These are phyloP conservation scores for Cephalopachus bancanus DNA, from an alignment of 2,797 vertebrate genomes.

Conservation along the genomic window DNA sequence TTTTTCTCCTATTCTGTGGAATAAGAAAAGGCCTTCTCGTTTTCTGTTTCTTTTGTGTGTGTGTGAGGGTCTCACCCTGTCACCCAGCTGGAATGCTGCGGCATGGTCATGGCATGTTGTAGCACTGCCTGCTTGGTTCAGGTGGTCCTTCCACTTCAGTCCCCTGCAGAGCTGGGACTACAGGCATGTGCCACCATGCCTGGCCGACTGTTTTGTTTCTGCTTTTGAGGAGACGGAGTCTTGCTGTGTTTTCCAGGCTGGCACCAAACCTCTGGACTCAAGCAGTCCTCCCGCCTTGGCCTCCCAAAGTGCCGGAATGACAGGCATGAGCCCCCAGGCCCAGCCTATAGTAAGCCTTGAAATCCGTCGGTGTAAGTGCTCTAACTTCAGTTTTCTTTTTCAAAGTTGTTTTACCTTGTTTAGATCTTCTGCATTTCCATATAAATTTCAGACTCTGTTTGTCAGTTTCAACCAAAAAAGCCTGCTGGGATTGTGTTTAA, in stretches of 20 bases:
- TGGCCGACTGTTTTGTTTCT: no score
- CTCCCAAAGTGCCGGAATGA: not conserved
- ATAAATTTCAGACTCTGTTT: slow-evolving; percentile 42
- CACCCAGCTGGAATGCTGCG: no score
- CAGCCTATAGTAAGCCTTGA: not conserved
- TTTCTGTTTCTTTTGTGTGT: not conserved
- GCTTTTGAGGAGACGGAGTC: not conserved
- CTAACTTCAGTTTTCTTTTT: not conserved
- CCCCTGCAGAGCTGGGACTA: no score
- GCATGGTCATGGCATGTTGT: no score
- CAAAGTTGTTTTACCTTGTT: not conserved
- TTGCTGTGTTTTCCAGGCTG: not conserved
- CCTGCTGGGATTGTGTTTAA: slow-evolving; percentile 40
- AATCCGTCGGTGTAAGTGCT: not conserved
- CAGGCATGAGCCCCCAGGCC: not conserved
- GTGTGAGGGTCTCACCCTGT: no score
- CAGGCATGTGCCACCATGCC: not conserved
- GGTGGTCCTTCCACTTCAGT: no score
- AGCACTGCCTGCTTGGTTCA: no score
- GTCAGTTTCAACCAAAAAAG: slow-evolving; percentile 18
- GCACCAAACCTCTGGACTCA: not conserved
- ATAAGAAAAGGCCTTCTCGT: not conserved
- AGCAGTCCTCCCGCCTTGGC: not conserved
- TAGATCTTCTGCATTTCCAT: slow-evolving; percentile 14
- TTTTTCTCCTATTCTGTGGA: not conserved